Evolutionary conservation across 2,797 vertebrate species (phyloP).

Genomic region (Agapornis canus): DNA sequence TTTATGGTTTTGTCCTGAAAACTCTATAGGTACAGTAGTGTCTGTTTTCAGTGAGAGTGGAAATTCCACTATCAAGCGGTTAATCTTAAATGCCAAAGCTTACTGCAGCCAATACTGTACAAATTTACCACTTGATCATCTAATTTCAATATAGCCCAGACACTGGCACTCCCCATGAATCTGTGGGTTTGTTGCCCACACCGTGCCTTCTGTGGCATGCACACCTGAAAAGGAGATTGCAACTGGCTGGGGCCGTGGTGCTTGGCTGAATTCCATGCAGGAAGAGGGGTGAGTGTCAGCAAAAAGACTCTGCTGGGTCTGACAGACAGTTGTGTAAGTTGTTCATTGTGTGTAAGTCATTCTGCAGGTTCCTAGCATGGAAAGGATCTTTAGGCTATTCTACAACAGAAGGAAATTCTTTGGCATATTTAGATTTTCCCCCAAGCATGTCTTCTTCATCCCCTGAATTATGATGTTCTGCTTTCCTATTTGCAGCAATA

Average conservation of each 20-base stretch:
- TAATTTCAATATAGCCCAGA: neutral
- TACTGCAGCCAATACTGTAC: neutral
- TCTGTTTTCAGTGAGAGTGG: neutral
- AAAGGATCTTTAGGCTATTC: neutral
- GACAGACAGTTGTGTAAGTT: neutral
- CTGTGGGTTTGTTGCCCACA: rapidly evolving
- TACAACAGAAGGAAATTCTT: neutral
- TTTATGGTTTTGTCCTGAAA: neutral
- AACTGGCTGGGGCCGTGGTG: rapidly evolving
- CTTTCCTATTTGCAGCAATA: neutral
- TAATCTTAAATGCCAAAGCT: neutral
- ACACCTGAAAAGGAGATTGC: neutral
- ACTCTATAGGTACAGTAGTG: neutral
- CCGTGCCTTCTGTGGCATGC: rapidly evolving
- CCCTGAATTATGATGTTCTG: neutral
- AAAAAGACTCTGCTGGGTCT: neutral
- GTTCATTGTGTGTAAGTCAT: neutral
- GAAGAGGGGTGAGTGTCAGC: neutral
- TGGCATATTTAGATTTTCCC: rapidly evolving
- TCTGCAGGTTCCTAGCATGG: neutral
- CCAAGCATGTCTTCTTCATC: neutral
- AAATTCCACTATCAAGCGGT: slow-evolving; percentile 1
- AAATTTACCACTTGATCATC: neutral
- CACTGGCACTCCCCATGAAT: rapidly evolving
- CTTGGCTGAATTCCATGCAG: neutral